Percentiles rank a stretch among this genome's conserved stretches.
These are phyloP conservation scores for Pantherophis guttatus DNA, from an alignment of 2,113 vertebrate species.

Conservation along the genomic window DNA sequence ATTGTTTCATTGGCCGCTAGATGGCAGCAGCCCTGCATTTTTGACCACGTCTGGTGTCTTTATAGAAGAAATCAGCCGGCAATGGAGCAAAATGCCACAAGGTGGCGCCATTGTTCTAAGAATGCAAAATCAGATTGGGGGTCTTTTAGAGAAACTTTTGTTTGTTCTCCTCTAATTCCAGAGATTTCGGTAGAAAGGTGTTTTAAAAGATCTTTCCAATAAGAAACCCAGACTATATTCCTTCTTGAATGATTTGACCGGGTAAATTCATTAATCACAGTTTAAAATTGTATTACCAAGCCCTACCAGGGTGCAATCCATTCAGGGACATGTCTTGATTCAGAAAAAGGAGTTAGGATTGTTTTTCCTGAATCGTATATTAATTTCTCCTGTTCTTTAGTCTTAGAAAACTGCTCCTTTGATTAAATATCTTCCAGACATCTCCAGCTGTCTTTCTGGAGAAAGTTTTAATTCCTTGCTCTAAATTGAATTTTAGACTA, in stretches of 20 bases:
- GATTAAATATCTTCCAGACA: neutral
- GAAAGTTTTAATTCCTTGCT: neutral
- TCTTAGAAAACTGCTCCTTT: neutral
- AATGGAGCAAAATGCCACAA: constrained; percentile 46
- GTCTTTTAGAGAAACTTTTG: constrained; percentile 47
- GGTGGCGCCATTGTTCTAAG: constrained; percentile 73
- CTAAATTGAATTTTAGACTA: no score
- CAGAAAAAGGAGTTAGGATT: neutral
- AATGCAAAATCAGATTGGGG: constrained; percentile 34
- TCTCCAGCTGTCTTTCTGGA: neutral
- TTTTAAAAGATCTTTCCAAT: constrained; percentile 9
- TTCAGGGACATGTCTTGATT: neutral
- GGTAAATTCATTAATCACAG: constrained; percentile 5
- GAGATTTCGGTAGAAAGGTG: constrained; percentile 37
- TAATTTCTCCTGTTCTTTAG: neutral
- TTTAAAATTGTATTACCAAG: constrained; percentile 7
- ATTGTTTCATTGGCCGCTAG: constrained; percentile 49
- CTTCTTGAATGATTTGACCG: neutral
- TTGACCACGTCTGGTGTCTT: neutral
- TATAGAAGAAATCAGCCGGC: neutral
- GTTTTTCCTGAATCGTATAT: neutral
- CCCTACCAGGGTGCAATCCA: neutral
- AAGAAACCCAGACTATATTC: neutral
- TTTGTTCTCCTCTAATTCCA: constrained; percentile 64
- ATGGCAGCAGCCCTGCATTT: constrained; percentile 68